Conservation (phyloP, 2,113 vertebrate species). For the Tetrax tetrax region DNA sequence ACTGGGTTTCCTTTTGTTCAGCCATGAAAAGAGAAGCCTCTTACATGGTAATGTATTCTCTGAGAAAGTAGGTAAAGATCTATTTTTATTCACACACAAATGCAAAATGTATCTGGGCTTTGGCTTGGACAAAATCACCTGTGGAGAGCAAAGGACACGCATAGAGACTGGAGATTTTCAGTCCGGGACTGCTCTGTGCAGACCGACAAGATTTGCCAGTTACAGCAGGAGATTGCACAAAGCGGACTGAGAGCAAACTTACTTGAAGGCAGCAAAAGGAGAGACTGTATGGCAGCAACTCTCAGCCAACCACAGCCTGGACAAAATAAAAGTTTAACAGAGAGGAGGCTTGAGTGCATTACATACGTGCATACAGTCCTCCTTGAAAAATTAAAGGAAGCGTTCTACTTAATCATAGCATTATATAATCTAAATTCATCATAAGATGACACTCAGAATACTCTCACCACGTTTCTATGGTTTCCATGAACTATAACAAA, state of each 20-base stretch:
- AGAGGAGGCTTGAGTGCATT: neutral
- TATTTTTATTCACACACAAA: conserved; percentile 22
- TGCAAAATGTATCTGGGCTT: neutral
- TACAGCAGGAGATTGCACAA: neutral
- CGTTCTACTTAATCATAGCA: neutral
- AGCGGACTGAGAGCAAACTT: neutral
- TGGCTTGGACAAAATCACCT: neutral
- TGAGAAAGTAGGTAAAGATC: neutral
- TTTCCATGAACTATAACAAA: neutral
- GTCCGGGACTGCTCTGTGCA: neutral
- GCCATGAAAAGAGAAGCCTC: neutral
- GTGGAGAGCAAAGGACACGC: neutral
- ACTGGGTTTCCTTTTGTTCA: neutral
- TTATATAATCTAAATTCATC: neutral
- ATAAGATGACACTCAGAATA: neutral
- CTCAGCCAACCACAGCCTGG: neutral
- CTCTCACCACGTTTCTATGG: neutral
- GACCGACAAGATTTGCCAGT: neutral
- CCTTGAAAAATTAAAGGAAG: neutral
- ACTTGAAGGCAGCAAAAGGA: conserved; percentile 1
- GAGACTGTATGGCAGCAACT: neutral
- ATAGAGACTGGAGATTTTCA: neutral
- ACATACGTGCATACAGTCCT: accelerated
- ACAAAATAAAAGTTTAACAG: neutral
- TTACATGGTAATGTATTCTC: neutral